Percentiles rank a stretch among this genome's conserved stretches.
phyloP scores from a whole-genome alignment of 2,888 invertebrate species.

The Chesias legatella region DNA sequence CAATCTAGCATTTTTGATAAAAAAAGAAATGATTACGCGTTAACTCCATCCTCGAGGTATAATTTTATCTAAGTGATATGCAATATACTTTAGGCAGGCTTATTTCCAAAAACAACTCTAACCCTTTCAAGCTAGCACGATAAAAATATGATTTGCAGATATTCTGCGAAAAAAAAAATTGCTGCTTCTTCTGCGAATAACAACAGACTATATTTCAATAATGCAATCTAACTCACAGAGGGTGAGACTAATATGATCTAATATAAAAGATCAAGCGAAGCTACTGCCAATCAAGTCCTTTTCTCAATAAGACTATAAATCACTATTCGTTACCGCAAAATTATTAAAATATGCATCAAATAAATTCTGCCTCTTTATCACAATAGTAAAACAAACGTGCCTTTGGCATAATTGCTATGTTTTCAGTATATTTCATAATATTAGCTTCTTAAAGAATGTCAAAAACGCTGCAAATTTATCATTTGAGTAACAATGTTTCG shows the following conservation, averaged over 20 bases:
- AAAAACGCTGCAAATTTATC: slow-evolving; percentile 4
- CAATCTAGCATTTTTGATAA: slow-evolving; percentile 40
- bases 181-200: background rate
- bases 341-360: slow-evolving; percentile 25
- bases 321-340: slow-evolving; percentile 21
- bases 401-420: slow-evolving; percentile 56
- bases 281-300: slow-evolving; percentile 22
- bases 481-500: too few species aligned
- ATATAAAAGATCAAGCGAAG: slow-evolving; percentile 18
- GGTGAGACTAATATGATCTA: slow-evolving; percentile 12
- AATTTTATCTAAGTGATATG: slow-evolving; percentile 69
- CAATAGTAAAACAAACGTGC: slow-evolving; percentile 59
- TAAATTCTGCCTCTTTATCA: slow-evolving; percentile 48
- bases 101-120: slow-evolving; percentile 30
- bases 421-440: slow-evolving; percentile 19
- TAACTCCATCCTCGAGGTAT: slow-evolving; percentile 43
- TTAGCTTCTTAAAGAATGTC: slow-evolving; percentile 26
- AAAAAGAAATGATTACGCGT: slow-evolving; percentile 40
- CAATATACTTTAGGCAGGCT: slow-evolving; percentile 76
- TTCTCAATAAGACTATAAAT: slow-evolving; percentile 12
- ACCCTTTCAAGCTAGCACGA: slow-evolving; percentile 6
- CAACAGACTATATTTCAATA: slow-evolving; percentile 12
- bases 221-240: slow-evolving; percentile 11
- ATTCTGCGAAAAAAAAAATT: slow-evolving; percentile 13
- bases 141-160: slow-evolving; percentile 17